Percentiles rank a stretch among this genome's conserved stretches.
Evolutionary conservation across 2,113 vertebrate genomes (phyloP).

Genomic region (Pantherophis guttatus): DNA sequence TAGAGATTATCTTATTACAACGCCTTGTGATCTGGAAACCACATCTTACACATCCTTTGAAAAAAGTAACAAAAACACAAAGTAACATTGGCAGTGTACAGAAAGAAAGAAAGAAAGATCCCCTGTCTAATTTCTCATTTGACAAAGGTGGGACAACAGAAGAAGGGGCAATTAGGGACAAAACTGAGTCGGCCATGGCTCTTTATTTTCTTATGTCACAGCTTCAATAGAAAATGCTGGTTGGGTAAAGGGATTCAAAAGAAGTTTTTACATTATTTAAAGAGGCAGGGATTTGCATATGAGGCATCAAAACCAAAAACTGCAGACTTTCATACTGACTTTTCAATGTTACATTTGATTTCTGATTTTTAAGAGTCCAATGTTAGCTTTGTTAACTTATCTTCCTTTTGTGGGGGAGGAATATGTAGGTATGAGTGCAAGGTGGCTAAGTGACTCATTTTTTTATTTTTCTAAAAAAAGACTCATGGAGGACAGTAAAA

Average conservation of each 20-base stretch:
- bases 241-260: neutral
- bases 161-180: neutral
- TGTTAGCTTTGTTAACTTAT: neutral
- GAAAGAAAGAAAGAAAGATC: neutral
- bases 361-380: neutral
- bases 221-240: neutral
- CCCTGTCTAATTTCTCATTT: neutral
- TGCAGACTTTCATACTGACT: neutral
- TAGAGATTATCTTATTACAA: neutral
- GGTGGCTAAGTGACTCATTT: neutral
- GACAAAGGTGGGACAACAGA: neutral
- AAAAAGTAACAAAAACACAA: neutral
- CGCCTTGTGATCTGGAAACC: neutral
- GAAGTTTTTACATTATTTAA: neutral
- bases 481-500: neutral
- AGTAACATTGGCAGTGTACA: neutral
- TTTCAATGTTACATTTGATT: neutral
- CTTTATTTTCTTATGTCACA: neutral
- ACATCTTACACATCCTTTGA: neutral
- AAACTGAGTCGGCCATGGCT: too few relatives aligned
- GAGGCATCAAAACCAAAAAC: neutral
- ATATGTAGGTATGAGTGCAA: neutral
- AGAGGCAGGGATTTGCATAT: neutral
- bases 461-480: neutral
- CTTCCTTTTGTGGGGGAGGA: neutral